phyloP scores from a whole-genome alignment of 2,888 invertebrate genomes.

The Synanthedon andrenaeformis region DNA sequence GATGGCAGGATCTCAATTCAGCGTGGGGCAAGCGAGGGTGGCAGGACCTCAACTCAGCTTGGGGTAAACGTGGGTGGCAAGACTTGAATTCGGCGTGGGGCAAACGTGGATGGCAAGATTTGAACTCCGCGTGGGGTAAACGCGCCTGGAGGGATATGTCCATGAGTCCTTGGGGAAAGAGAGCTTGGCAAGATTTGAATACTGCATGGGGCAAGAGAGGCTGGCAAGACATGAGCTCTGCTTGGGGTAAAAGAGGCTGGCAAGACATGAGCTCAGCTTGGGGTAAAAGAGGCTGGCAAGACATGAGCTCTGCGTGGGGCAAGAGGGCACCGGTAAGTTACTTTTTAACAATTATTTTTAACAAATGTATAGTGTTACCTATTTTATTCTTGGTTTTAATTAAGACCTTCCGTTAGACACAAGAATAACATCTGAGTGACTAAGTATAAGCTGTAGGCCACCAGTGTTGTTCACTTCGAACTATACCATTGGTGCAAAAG shows the following conservation, averaged over 20 bases:
- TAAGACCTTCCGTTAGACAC: no score
- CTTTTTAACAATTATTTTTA: conserved; percentile 17
- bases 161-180: conserved; percentile 69
- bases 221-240: conserved; percentile 56
- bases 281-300: conserved; percentile 72
- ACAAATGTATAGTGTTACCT: not conserved
- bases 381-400: no score
- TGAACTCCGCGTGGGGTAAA: conserved; percentile 70
- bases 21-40: conserved; percentile 73
- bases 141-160: conserved; percentile 72
- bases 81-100: conserved; percentile 66
- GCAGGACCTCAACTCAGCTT: conserved; percentile 66
- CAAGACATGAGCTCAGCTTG: conserved; percentile 45
- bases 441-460: no score
- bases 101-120: conserved; percentile 72
- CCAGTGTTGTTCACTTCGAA: no score
- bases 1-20: conserved; percentile 60
- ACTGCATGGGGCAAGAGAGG: conserved; percentile 67
- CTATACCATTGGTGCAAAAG: no score
- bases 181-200: conserved; percentile 66
- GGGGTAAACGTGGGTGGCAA: conserved; percentile 73
- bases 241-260: conserved; percentile 69
- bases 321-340: conserved; percentile 61
- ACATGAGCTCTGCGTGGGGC: conserved; percentile 71
- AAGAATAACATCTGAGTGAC: no score